These are phyloP conservation scores for Salvelinus fontinalis DNA, from an alignment of 2,113 vertebrate genomes.

Conservation along the genomic window DNA sequence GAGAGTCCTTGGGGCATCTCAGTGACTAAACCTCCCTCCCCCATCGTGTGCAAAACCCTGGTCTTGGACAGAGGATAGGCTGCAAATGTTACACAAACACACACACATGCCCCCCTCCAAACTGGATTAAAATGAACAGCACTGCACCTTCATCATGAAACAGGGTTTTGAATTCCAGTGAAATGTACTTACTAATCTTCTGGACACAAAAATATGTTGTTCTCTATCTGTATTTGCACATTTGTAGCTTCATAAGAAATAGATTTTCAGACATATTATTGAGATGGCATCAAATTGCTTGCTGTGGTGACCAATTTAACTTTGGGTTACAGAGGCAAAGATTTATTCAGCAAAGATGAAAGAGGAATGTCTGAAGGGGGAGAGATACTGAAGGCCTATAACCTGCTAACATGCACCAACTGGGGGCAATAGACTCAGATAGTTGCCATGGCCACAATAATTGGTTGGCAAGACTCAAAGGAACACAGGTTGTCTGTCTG, in stretches of 20 bases:
- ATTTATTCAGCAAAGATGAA: constrained; percentile 50
- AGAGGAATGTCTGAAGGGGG: constrained; percentile 32
- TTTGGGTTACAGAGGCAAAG: constrained; percentile 53
- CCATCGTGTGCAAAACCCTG: constrained; percentile 40
- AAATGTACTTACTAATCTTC: neutral
- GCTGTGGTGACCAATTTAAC: constrained; percentile 55
- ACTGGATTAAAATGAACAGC: neutral
- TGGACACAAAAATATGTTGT: neutral
- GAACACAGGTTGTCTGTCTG: neutral
- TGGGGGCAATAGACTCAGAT: constrained; percentile 69
- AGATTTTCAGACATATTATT: constrained; percentile 25
- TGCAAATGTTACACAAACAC: constrained; percentile 58
- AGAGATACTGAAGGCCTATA: constrained; percentile 51
- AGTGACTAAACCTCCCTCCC: constrained; percentile 47
- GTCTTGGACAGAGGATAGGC: constrained; percentile 48
- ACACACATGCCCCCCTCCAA: neutral
- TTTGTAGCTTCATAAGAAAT: constrained; percentile 24
- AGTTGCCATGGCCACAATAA: constrained; percentile 74
- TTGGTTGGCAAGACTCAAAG: constrained; percentile 36
- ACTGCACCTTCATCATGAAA: neutral
- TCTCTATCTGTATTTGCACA: neutral
- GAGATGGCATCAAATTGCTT: constrained; percentile 43
- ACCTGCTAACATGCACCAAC: constrained; percentile 49
- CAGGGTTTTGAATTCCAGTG: neutral
- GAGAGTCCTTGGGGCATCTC: constrained; percentile 57